Conservation (phyloP, 2,797 vertebrate genomes). For the Heteromormyrus szaboi region DNA sequence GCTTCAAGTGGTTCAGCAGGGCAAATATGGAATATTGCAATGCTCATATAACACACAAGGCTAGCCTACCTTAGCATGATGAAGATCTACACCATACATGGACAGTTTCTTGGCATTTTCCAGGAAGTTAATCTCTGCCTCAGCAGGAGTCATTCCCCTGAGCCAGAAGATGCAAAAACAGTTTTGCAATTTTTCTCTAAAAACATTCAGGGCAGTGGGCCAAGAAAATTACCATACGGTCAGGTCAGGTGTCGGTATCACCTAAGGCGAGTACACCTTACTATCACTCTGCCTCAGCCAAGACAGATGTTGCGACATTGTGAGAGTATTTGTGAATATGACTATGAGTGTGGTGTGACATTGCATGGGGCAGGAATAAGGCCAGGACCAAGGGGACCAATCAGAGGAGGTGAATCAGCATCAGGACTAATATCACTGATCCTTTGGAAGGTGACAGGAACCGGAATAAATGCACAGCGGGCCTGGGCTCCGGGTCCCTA, state of each 20-base stretch:
- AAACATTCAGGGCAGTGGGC: neutral
- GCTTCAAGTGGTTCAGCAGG: neutral
- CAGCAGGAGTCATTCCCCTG: slow-evolving; percentile 95
- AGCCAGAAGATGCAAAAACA: slow-evolving; percentile 29
- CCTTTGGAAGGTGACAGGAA: neutral
- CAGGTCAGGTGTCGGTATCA: slow-evolving; percentile 6
- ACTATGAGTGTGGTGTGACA: slow-evolving; percentile 10
- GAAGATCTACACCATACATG: slow-evolving; percentile 97
- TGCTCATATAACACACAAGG: neutral
- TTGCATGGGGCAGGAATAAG: slow-evolving; percentile 15
- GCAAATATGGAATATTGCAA: neutral
- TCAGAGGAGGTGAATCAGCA: neutral
- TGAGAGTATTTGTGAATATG: slow-evolving; percentile 29
- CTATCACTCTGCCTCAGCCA: slow-evolving; percentile 19
- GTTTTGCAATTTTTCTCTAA: neutral
- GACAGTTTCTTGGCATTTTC: slow-evolving; percentile 98
- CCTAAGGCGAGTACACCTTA: slow-evolving; percentile 25
- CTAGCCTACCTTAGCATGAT: slow-evolving; percentile 87
- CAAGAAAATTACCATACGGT: neutral
- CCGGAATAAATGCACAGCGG: neutral
- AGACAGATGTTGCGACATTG: slow-evolving; percentile 37
- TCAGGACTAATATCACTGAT: neutral
- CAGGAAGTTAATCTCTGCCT: slow-evolving; percentile 95
- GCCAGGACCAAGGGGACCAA: neutral
- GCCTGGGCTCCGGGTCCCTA: neutral